Percentiles rank a stretch among this genome's conserved stretches.
phyloP scores from a whole-genome alignment of 2,797 vertebrate genomes.

The Rhyacichthys aspro region DNA sequence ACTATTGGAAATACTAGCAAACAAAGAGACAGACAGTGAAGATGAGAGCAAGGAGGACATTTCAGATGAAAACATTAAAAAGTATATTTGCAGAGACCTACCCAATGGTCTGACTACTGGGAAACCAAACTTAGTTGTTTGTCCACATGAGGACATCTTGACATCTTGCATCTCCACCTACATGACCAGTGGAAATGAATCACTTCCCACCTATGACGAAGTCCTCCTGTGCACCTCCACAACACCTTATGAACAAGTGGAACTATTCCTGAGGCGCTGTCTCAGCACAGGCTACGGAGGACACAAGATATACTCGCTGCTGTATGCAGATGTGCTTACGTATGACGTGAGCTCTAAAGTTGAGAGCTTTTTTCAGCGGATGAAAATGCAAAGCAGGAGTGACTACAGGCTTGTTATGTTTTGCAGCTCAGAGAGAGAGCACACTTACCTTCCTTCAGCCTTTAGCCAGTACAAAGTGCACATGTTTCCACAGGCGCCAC shows the following conservation, averaged over 20 bases:
- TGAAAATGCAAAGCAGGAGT: slow-evolving; percentile 69
- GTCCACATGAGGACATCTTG: slow-evolving; percentile 85
- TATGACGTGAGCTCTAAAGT: slow-evolving; percentile 89
- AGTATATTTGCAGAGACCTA: slow-evolving; percentile 69
- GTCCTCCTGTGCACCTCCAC: slow-evolving; percentile 89
- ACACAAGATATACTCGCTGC: slow-evolving; percentile 86
- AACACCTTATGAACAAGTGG: slow-evolving; percentile 88
- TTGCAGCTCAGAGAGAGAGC: slow-evolving; percentile 88
- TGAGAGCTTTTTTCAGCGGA: slow-evolving; percentile 85
- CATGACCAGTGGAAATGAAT: slow-evolving; percentile 82
- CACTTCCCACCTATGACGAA: slow-evolving; percentile 90
- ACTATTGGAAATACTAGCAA: slow-evolving; percentile 80
- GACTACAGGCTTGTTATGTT: slow-evolving; percentile 84
- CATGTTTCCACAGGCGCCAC: slow-evolving; percentile 81
- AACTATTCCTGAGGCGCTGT: slow-evolving; percentile 90
- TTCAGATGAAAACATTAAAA: slow-evolving; percentile 26
- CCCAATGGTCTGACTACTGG: slow-evolving; percentile 80
- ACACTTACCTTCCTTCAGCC: slow-evolving; percentile 90
- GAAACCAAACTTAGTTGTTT: slow-evolving; percentile 89
- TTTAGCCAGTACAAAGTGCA: slow-evolving; percentile 90
- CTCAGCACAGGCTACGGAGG: slow-evolving; percentile 75
- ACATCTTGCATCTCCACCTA: slow-evolving; percentile 88
- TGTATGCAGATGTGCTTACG: slow-evolving; percentile 88
- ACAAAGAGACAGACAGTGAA: slow-evolving; percentile 47
- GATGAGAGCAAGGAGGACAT: slow-evolving; percentile 43